Evolutionary conservation across 2,113 vertebrate genomes (phyloP), one percentile per base, ranked within the genome.

Genomic region (Oreocharis arfaki): DNA sequence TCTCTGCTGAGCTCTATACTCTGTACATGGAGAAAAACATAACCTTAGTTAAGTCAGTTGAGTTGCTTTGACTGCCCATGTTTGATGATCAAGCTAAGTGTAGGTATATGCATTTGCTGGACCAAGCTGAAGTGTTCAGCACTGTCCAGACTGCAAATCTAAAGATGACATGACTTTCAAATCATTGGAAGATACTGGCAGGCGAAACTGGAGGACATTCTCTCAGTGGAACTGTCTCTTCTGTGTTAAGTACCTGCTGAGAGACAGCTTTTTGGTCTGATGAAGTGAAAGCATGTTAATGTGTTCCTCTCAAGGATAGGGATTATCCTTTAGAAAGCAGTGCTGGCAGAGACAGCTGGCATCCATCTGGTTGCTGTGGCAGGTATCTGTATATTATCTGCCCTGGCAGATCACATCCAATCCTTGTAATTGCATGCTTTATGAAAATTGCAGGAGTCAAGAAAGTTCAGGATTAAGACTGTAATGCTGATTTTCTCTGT

Each of bases 251-350:
- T 60, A 78, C 56, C 56, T 79, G 63, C 73, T 75, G 80, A 94
- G 90, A 86, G 64, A 37, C 13, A 70, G 73, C 26, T 90, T 90
- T 93, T 89, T 65, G 69, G 68, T 37, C 23, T 20, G 77, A 35
- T 91, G 74, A 85, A 95, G 78, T 85, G 80, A 96, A 94, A 96
- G 91, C 75, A 71, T 17, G 65, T 56, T 95, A 91, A 90, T 93
- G 73, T 71, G 69, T 77, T 95, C 71, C 44, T 39, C 92, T 96
- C 67, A 47, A 20, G 84, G 61, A 71, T 2, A 68, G 87, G 84
- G 91, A 96, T 96, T 93, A 95, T 87, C 85, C 76, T 84, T 65
- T 46, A 59, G 70, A 92, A 85, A 80, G 77, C 76, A 63, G 67
- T 10, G 39, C 86, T 95, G 81, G 88, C 77, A 95, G 87, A 81